Evolutionary conservation across 2,113 vertebrate species (phyloP), one percentile per base, ranked within the genome.

Genomic region (Alces alces): DNA sequence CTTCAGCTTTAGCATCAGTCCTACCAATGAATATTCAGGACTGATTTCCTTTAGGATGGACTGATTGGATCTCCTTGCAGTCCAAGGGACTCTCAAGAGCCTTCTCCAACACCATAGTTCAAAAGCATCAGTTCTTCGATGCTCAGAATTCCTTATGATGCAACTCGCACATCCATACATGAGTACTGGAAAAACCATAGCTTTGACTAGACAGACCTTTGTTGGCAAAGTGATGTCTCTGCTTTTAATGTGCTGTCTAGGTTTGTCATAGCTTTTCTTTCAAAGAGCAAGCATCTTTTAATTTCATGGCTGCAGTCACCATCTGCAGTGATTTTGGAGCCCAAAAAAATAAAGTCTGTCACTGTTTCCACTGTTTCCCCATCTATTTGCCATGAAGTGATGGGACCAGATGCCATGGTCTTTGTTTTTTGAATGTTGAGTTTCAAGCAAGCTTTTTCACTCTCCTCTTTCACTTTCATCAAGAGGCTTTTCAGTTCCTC

Each of bases 281-380:
- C n/a, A 70, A 70, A 21, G 17, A 36, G n/a, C n/a, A 70, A 70
- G 9, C 17, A 2, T 11, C 64, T 36, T 70, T 36, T 70, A 70
- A 36, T 36, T 70, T 70, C 64, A 21, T 36, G 64, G n/a, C 64
- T 70, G 64, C n/a, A 36, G 17, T 66, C 64, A n/a, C 33, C 33
- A n/a, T 66, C 16, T n/a, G 33, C 16, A 36, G n/a, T 70, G 64
- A 21, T 36, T 70, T 36, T 70, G n/a, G 64, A 36, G 64, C 17
- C n/a, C 19, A 0, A 0, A 2, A 21, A 70, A 21, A 70, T 6
- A 21, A 36, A 70, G 64, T 36, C 64, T 36, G 64, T 11, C n/a
- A 70, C n/a, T 36, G 64, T 36, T 70, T 70, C 64, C 64, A 70
- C 21, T 70, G 64, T 70, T 36, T 70, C n/a, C 64, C n/a, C n/a